Conservation (phyloP, 2,113 vertebrate genomes). For the Greenwoodochromis staneri region DNA sequence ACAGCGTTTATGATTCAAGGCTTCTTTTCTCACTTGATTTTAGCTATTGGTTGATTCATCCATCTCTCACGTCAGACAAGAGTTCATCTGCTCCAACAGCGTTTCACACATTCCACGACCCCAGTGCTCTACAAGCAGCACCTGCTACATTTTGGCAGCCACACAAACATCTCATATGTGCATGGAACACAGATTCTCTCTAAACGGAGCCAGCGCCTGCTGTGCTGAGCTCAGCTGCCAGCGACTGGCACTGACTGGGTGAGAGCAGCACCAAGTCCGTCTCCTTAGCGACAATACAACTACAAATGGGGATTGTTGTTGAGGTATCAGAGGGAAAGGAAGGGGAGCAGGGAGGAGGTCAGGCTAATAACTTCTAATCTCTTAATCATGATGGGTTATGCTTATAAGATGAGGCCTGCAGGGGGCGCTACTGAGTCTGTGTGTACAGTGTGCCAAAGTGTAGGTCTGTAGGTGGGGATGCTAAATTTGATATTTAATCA, state of each 20-base stretch:
- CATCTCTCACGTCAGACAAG: background rate
- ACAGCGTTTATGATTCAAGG: background rate
- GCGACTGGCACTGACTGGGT: background rate
- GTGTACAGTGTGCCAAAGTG: background rate
- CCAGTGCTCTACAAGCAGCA: background rate
- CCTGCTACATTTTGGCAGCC: slow-evolving; percentile 13
- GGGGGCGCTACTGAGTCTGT: background rate
- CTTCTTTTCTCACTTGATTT: background rate
- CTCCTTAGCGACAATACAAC: slow-evolving; percentile 20
- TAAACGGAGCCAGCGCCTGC: background rate
- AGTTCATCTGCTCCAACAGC: background rate
- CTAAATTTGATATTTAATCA: background rate
- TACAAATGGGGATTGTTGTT: background rate
- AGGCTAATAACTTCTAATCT: background rate
- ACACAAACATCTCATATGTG: background rate
- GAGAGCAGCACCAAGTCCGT: slow-evolving; percentile 9
- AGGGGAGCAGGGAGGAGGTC: background rate
- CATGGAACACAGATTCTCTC: background rate
- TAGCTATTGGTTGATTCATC: background rate
- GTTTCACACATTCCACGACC: background rate
- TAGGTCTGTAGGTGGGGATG: background rate
- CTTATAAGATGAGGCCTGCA: background rate
- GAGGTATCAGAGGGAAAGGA: background rate
- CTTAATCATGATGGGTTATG: slow-evolving; percentile 23
- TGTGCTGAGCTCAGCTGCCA: background rate